A percentile compares a stretch with the other conserved stretches of the same genome.
Conservation (phyloP, 2,113 vertebrate genomes). For the Falcunculus frontatus region DNA sequence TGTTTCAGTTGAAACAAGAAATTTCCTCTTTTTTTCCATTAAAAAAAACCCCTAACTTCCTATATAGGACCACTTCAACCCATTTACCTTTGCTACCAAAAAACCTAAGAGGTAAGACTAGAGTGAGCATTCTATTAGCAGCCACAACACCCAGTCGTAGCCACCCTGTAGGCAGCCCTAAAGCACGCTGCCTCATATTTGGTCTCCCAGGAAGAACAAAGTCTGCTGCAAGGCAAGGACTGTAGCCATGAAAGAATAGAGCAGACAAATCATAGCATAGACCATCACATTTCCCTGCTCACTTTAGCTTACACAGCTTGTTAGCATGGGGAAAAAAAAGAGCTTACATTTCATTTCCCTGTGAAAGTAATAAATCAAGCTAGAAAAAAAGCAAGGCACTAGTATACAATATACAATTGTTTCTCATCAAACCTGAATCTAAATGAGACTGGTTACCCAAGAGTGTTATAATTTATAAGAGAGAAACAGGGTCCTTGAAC, state of each 20-base stretch:
- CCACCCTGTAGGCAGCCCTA: not conserved
- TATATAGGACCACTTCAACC: not conserved
- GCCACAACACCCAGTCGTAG: not conserved
- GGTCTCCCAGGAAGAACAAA: not conserved
- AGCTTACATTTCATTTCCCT: not conserved
- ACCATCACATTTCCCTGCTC: not conserved
- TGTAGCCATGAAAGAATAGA: not conserved
- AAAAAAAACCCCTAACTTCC: accelerated
- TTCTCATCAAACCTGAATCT: not conserved
- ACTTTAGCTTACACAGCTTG: not conserved
- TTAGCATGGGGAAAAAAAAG: not conserved
- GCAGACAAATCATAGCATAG: not conserved
- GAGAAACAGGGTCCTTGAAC: not conserved
- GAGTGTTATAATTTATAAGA: not conserved
- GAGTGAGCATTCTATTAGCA: not conserved
- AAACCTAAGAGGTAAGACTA: not conserved
- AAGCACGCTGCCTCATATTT: not conserved
- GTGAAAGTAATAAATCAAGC: not conserved
- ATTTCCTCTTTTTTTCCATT: not conserved
- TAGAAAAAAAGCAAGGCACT: not conserved
- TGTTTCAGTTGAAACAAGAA: not conserved
- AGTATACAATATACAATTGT: not conserved
- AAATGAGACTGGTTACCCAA: not conserved
- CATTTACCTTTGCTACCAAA: not conserved
- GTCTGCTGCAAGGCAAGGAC: not conserved